phyloP scores from a whole-genome alignment of 2,113 vertebrate genomes.

The Promerops cafer region DNA sequence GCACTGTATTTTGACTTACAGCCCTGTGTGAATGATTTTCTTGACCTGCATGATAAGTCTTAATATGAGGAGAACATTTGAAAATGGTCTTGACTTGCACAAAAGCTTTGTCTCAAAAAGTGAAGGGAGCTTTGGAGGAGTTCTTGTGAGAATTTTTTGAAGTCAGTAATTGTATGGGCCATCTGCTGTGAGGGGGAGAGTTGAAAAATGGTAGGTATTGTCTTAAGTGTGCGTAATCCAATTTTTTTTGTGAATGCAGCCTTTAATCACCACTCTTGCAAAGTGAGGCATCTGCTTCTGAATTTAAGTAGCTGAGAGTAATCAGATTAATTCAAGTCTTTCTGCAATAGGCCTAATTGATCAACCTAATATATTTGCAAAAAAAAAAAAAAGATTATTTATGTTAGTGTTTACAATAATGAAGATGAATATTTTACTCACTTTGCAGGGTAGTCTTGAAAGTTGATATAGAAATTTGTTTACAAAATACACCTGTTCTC shows the following conservation, averaged over 20 bases:
- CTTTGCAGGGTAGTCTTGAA: not conserved
- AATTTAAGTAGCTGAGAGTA: slow-evolving; percentile 58
- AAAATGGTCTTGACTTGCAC: not conserved
- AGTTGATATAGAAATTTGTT: not conserved
- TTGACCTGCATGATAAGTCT: not conserved
- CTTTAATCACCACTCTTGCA: slow-evolving; percentile 52
- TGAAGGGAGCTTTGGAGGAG: not conserved
- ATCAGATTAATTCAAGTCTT: slow-evolving; percentile 53
- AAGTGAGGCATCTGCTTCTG: slow-evolving; percentile 61
- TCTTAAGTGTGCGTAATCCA: slow-evolving; percentile 56
- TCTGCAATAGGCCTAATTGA: slow-evolving; percentile 16
- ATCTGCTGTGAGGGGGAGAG: slow-evolving; percentile 6
- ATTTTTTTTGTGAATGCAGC: slow-evolving; percentile 21
- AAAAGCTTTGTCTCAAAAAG: not conserved
- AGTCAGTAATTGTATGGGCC: slow-evolving; percentile 8
- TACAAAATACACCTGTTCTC: slow-evolving; percentile 10
- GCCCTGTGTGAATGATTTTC: not conserved
- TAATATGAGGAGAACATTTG: not conserved
- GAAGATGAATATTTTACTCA: not conserved
- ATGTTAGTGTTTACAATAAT: not conserved
- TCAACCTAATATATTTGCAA: slow-evolving; percentile 6
- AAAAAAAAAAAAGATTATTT: not conserved
- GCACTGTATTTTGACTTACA: not conserved
- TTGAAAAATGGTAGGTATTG: slow-evolving; percentile 51
- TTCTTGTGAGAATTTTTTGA: not conserved